Base-by-base conservation (phyloP, 2,888 invertebrate genomes). In the Conus canariensis region DNA sequence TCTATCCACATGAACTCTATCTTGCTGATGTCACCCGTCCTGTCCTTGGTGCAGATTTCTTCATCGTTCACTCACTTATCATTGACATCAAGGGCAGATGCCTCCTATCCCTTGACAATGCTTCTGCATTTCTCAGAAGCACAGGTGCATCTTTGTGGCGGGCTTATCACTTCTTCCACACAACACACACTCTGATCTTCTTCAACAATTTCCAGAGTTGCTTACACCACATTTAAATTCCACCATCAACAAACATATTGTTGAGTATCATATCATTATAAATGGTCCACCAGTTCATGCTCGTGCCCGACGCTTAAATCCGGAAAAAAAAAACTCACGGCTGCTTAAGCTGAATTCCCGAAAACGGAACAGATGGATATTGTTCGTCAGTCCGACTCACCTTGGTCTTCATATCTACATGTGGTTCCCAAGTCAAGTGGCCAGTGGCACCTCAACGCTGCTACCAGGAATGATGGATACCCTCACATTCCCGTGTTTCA, bases 391-490 rank as follows among this genome's bases (percentile, higher is more conserved):
- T 82, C 67, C 10, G 67, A 82, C 12, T 90, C 87, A 10, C 82
- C 87, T 12, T 87, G 87, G 87, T 90, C 90, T 82, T 90, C 90
- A 64, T 87, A 87, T 0, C 87, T 86, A 7, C 90, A 87, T 30
- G 60, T 90, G 96, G 0, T 95, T 94, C 83, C 30, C 30, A 30
- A 30, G 30, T 30, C 30, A 30, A 30, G 2, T 30, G 30, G 30
- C 30, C 30, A 30, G 30, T 30, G 30, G 30, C 30, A 30, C 30
- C 30, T 30, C 2, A 30, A 30, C 0, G 30, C 30, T 30, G 30
- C 30, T 30, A 30, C 30, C 30, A 30, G 2, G 30, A 30, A 30
- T 30, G 30, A 30, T 30, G 30, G 30, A 30, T 30, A 30, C 30
- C 30, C 30, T 30, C 30, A 30, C 30, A 30, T 30, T 30, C 30